These are phyloP conservation scores for Calameuta filiformis DNA, from an alignment of 2,888 invertebrate species.

Conservation along the genomic window DNA sequence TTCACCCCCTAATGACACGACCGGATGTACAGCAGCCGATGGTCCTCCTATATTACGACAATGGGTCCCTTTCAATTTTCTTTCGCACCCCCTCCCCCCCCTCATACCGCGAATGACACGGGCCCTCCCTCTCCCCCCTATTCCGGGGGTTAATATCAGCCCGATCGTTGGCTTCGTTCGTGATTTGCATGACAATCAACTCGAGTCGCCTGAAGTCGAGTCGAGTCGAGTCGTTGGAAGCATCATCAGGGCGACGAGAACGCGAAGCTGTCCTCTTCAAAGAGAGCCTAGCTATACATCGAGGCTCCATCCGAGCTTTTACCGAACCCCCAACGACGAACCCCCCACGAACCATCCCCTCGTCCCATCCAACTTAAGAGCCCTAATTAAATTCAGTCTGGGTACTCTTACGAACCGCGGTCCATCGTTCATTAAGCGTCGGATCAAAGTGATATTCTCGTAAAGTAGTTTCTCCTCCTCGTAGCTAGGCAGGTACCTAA, in stretches of 20 bases:
- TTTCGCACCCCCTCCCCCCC: conserved; percentile 28
- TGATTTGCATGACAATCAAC: conserved; percentile 56
- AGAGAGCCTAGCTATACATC: conserved; percentile 9
- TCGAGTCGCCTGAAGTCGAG: conserved; percentile 26
- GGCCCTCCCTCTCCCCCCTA: conserved; percentile 11
- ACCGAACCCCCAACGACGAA: conserved; percentile 11
- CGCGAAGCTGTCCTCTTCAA: conserved; percentile 19
- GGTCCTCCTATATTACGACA: conserved; percentile 13
- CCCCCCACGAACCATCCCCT: not conserved
- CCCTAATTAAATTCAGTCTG: conserved; percentile 63
- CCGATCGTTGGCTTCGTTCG: conserved; percentile 36
- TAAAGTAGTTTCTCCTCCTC: conserved; percentile 47
- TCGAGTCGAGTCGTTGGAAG: conserved; percentile 30
- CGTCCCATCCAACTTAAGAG: conserved; percentile 52
- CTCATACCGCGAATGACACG: conserved; percentile 1
- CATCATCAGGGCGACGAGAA: conserved; percentile 38
- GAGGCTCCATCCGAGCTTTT: conserved; percentile 6
- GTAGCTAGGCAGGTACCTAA: not conserved
- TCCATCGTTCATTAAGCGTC: conserved; percentile 60
- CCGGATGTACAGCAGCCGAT: not conserved
- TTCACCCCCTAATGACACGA: conserved; percentile 22
- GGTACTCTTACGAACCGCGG: conserved; percentile 56
- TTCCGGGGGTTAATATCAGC: conserved; percentile 46
- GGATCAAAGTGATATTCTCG: conserved; percentile 62
- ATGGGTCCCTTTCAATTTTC: conserved; percentile 29